Conservation (phyloP, 2,113 vertebrate species). For the Accipiter cooperii region DNA sequence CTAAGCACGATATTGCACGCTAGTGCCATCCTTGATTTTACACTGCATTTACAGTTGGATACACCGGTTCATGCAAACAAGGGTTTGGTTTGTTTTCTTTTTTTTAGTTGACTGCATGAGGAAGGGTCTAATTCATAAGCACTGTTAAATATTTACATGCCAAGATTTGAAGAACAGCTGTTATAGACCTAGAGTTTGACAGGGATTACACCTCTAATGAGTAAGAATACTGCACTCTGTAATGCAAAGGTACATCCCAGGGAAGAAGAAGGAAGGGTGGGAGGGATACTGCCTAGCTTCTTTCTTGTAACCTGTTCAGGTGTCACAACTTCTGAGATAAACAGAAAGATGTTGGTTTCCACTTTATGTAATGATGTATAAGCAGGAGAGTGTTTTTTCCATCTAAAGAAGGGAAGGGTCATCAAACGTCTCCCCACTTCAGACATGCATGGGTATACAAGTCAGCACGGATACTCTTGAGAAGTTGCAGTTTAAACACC, state of each 20-base stretch:
- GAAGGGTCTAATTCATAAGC: background rate
- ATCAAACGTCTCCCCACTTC: background rate
- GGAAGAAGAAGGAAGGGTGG: background rate
- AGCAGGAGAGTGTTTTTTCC: background rate
- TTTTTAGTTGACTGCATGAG: background rate
- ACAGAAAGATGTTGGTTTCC: background rate
- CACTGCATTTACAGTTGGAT: background rate
- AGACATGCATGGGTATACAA: accelerated
- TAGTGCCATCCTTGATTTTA: background rate
- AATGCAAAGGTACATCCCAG: background rate
- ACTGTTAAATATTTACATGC: background rate
- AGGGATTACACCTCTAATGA: background rate
- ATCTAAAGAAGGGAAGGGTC: background rate
- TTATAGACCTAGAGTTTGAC: background rate
- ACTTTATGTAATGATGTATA: background rate
- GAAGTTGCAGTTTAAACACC: background rate
- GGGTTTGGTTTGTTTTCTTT: background rate
- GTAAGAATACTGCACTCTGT: background rate
- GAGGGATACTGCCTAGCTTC: background rate
- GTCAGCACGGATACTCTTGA: background rate
- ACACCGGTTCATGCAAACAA: accelerated
- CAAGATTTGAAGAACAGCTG: background rate
- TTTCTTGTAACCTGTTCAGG: background rate
- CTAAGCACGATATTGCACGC: background rate
- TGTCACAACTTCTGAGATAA: background rate